A percentile compares a stretch with the other conserved stretches of the same genome.
Evolutionary conservation across 2,113 vertebrate genomes (phyloP).

Genomic region (Pitta sordida): DNA sequence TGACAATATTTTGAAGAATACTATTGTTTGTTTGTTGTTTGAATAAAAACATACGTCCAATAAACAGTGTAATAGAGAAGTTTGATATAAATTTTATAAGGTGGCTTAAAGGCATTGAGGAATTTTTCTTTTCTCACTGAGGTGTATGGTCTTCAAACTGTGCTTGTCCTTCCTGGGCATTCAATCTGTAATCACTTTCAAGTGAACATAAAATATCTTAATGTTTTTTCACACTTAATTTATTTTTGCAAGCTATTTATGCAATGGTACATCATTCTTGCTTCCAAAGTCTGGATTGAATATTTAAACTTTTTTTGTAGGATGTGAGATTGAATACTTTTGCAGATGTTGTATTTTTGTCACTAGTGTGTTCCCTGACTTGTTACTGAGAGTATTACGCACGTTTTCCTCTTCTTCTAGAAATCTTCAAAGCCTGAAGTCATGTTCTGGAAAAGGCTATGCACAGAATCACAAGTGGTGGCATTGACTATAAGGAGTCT

Average conservation of each 20-base stretch:
- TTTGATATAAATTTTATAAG: background rate
- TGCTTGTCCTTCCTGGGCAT: background rate
- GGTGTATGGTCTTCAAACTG: background rate
- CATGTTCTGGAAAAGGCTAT: fast-evolving
- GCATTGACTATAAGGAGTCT: background rate
- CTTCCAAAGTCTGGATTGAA: background rate
- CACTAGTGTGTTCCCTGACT: background rate
- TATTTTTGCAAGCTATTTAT: background rate
- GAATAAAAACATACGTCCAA: background rate
- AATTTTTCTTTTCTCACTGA: background rate
- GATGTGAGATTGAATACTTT: background rate
- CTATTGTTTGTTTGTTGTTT: too few relatives aligned
- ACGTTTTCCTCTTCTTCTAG: background rate
- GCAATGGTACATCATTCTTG: background rate
- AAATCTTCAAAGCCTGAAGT: background rate
- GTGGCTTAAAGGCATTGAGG: background rate
- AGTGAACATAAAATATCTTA: background rate
- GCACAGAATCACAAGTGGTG: background rate
- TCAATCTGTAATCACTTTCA: background rate
- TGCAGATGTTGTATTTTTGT: background rate
- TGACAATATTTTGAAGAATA: background rate
- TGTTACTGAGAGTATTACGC: background rate
- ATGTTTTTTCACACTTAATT: background rate
- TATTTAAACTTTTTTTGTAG: background rate
- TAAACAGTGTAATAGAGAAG: background rate